phyloP scores from a whole-genome alignment of 2,888 invertebrate genomes.

The Hyles lineata region DNA sequence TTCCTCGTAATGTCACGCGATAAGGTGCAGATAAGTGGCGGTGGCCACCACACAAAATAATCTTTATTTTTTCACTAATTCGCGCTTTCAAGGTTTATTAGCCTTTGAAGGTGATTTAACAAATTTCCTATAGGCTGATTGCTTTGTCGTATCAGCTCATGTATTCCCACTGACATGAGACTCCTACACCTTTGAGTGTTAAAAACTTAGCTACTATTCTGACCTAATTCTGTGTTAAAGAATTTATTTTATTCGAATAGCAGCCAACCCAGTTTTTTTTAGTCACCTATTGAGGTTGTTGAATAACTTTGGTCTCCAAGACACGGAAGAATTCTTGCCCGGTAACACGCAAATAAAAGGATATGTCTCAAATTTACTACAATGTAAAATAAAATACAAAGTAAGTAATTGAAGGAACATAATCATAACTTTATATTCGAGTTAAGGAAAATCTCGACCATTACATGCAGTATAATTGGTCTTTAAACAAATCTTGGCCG shows the following conservation, averaged over 20 bases:
- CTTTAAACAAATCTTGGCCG: background rate
- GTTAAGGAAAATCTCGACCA: no score
- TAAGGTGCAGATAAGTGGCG: conserved; percentile 61
- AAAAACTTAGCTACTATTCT: no score
- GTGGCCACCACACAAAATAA: conserved; percentile 52
- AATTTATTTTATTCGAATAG: no score
- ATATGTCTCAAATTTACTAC: no score
- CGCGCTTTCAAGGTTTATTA: conserved; percentile 48
- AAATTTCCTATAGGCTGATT: background rate
- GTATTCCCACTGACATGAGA: background rate
- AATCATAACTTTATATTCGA: background rate
- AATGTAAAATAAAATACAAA: background rate
- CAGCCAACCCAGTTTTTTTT: no score
- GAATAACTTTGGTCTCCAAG: no score
- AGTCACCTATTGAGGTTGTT: no score
- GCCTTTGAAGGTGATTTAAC: conserved; percentile 36
- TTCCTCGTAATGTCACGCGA: conserved; percentile 67
- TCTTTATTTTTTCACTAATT: conserved; percentile 51
- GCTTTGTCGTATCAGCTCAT: background rate
- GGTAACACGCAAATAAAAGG: no score
- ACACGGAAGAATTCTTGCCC: no score
- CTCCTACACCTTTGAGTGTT: no score
- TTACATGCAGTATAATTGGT: background rate
- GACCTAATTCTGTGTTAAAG: no score
- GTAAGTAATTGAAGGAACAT: conserved; percentile 4